Base-by-base conservation (phyloP, 1,140 invertebrate genomes). In the Batillaria attramentaria region DNA sequence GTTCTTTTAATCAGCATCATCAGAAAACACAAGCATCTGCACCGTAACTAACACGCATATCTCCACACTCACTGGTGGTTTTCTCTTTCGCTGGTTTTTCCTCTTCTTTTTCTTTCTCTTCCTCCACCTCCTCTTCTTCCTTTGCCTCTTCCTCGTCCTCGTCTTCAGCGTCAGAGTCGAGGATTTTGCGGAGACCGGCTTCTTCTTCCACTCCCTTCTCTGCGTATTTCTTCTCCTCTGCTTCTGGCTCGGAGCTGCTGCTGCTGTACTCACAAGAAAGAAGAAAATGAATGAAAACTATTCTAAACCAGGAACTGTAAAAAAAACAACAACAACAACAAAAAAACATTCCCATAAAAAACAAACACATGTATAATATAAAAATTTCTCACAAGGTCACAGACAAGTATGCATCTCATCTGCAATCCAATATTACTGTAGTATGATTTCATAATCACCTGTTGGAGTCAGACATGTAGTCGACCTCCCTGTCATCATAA, bases 81-180 rank as follows among this genome's bases (percentile, higher is more conserved):
- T 81, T 80, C 39, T 78, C 72, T 62, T 79, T 79, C 54, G 75
- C 77, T 43, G 83, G 83, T 82, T 88, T 87, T 50, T 86, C 79
- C n/a, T 83, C 82, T 28, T 84, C 83, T 79, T 87, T 87, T 33
- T 85, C 85, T 41, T 86, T 83, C 43, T 84, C 80, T 10, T 86
- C 81, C 20, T 83, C 81, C 10, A 85, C 69, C 35, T 92, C 81
- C 46, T 89, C 87, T 39, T 92, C 88, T 72, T 91, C 88, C 70
- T 91, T 83, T 24, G 87, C 83, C 43, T 91, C 85, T 87, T 87
- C 93, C 87, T 88, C 93, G 88, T 92, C 89, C 41, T 97, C 96
- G 20, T 95, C 95, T 70, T 97, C 96, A 86, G 97, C 96, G 85
- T 97, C 97, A 0, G 97, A 98, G 2, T 94, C 95, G 24, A 98